A percentile compares a stretch with the other conserved stretches of the same genome.
These are phyloP conservation scores for Phaonia tiefii DNA, from an alignment of 2,888 invertebrate genomes.

Conservation along the genomic window DNA sequence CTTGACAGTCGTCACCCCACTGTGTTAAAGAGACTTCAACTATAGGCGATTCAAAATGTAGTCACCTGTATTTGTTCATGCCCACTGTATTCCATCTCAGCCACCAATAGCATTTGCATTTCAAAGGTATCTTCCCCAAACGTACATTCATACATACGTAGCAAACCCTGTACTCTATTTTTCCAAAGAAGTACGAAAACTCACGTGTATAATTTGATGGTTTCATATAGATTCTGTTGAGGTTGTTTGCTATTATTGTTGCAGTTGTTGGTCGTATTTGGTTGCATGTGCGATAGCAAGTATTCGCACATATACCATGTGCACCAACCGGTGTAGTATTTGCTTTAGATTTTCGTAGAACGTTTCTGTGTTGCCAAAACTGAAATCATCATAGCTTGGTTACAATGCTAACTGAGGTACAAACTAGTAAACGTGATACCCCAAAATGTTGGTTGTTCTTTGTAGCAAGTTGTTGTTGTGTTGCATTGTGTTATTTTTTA, in stretches of 20 bases:
- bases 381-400: constrained; percentile 50
- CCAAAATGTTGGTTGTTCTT: constrained; percentile 25
- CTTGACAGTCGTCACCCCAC: no score
- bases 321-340: not conserved
- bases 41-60: no score
- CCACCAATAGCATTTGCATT: constrained; percentile 31
- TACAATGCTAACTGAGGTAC: not conserved
- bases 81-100: constrained; percentile 15
- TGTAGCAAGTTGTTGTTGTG: not conserved
- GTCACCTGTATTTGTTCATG: no score
- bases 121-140: constrained; percentile 27
- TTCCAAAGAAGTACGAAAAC: constrained; percentile 21
- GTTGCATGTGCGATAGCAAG: not conserved
- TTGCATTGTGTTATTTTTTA: no score
- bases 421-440: constrained; percentile 55
- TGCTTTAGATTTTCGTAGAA: constrained; percentile 18
- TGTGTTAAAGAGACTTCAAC: no score
- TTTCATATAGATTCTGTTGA: constrained; percentile 31
- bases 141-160: constrained; percentile 5
- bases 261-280: not conserved
- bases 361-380: constrained; percentile 37
- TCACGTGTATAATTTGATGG: constrained; percentile 34
- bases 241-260: constrained; percentile 7
- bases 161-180: constrained; percentile 1
- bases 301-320: constrained; percentile 16